Evolutionary conservation across 2,888 invertebrate genomes (phyloP).

Genomic region (Drosophila putrida): DNA sequence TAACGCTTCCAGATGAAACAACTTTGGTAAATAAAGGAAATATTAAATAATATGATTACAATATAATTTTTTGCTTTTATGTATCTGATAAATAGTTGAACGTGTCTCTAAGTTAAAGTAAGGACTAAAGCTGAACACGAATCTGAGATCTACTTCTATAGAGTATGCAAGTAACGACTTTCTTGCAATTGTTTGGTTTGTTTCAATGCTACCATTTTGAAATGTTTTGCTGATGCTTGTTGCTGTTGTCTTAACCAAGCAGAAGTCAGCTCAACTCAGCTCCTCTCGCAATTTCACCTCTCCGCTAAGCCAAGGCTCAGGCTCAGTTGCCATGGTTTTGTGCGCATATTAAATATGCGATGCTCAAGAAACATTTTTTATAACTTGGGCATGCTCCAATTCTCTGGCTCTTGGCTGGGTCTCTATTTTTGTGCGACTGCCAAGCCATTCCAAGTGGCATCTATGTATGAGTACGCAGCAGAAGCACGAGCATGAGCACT

Average conservation of each 20-base stretch:
- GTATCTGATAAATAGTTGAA: too few relatives aligned
- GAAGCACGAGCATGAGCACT: slow-evolving; percentile 28
- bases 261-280: slow-evolving; percentile 13
- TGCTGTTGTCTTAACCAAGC: slow-evolving; percentile 24
- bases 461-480: slow-evolving; percentile 16
- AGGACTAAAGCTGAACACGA: too few relatives aligned
- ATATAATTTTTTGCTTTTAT: too few relatives aligned
- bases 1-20: too few relatives aligned
- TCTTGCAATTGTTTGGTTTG: slow-evolving; percentile 6
- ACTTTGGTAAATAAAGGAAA: too few relatives aligned
- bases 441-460: slow-evolving; percentile 50
- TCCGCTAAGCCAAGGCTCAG: not conserved
- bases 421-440: slow-evolving; percentile 34
- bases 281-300: slow-evolving; percentile 4
- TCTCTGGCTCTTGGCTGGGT: slow-evolving; percentile 54
- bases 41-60: too few relatives aligned
- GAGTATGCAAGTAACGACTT: slow-evolving; percentile 47
- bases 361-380: slow-evolving; percentile 72
- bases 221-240: slow-evolving; percentile 37
- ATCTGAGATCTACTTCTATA: slow-evolving; percentile 6
- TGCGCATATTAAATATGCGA: slow-evolving; percentile 75
- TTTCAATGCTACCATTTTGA: slow-evolving; percentile 47
- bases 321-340: slow-evolving; percentile 65
- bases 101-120: too few relatives aligned
- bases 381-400: slow-evolving; percentile 78